Percentiles rank a stretch among this genome's conserved stretches.
phyloP scores from a whole-genome alignment of 2,888 invertebrate species.

The Liopterus haemorrhoidalis region DNA sequence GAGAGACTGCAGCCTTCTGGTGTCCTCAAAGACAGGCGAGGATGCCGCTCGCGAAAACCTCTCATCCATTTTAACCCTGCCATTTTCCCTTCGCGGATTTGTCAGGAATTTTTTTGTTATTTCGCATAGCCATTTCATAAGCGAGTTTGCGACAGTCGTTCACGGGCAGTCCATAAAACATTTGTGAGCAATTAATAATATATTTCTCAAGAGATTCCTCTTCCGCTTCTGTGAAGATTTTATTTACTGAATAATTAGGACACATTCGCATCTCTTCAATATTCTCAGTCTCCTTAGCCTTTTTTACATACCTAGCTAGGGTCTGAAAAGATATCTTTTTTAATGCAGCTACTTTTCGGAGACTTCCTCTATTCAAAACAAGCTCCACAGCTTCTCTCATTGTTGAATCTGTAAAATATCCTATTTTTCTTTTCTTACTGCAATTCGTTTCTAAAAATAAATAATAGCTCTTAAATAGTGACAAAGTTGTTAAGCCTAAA shows the following conservation, averaged over 20 bases:
- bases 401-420: conserved; percentile 13
- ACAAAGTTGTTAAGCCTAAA: too few species aligned
- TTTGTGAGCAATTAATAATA: conserved; percentile 23
- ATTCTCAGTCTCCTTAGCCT: conserved; percentile 9
- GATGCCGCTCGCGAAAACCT: conserved; percentile 25
- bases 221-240: conserved; percentile 25
- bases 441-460: conserved; percentile 20
- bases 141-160: conserved; percentile 26
- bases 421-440: conserved; percentile 17
- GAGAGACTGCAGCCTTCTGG: conserved; percentile 31
- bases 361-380: conserved; percentile 17
- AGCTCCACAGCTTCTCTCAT: conserved; percentile 26
- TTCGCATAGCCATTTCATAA: conserved; percentile 26
- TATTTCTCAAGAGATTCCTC: conserved; percentile 25
- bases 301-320: conserved; percentile 26
- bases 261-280: conserved; percentile 14
- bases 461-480: too few species aligned
- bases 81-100: conserved; percentile 26
- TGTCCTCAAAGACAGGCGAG: conserved; percentile 27
- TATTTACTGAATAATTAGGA: conserved; percentile 27
- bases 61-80: conserved; percentile 27
- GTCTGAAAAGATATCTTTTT: conserved; percentile 24
- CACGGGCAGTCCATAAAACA: conserved; percentile 28
- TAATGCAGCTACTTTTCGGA: conserved; percentile 18
- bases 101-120: conserved; percentile 25